phyloP scores from a whole-genome alignment of 2,113 vertebrate genomes.

The Oryzias curvinotus region DNA sequence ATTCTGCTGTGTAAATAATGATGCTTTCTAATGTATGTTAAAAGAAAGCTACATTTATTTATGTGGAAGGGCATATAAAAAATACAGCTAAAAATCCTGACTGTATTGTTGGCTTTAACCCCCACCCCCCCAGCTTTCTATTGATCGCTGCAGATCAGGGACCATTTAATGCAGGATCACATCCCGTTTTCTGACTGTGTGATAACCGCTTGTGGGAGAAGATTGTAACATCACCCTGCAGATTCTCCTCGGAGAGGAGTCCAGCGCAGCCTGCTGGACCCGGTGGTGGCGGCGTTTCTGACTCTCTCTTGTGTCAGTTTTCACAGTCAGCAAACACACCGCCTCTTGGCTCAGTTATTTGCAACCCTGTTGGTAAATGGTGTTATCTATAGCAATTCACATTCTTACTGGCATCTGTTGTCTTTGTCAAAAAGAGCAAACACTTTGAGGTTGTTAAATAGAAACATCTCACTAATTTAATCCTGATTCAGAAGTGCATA shows the following conservation, averaged over 20 bases:
- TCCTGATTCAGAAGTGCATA: conserved; percentile 3
- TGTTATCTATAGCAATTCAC: background rate
- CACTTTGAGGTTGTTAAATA: conserved; percentile 8
- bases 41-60: conserved; percentile 1
- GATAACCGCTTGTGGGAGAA: conserved; percentile 44
- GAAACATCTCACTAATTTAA: conserved; percentile 5
- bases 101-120: conserved; percentile 62
- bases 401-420: background rate
- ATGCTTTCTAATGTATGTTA: background rate
- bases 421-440: background rate
- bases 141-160: conserved; percentile 68
- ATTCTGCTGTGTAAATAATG: conserved; percentile 16
- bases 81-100: too few species aligned
- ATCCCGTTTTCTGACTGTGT: conserved; percentile 40
- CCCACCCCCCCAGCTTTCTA: conserved; percentile 53
- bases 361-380: background rate
- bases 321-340: conserved; percentile 29
- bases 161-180: conserved; percentile 74
- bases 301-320: conserved; percentile 41
- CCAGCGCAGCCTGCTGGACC: conserved; percentile 4
- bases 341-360: conserved; percentile 2
- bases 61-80: too few species aligned
- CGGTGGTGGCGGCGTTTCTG: conserved; percentile 34
- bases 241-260: conserved; percentile 16
- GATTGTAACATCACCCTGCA: conserved; percentile 27